phyloP scores from a whole-genome alignment of 2,888 invertebrate species.

The Exocentrus adspersus region DNA sequence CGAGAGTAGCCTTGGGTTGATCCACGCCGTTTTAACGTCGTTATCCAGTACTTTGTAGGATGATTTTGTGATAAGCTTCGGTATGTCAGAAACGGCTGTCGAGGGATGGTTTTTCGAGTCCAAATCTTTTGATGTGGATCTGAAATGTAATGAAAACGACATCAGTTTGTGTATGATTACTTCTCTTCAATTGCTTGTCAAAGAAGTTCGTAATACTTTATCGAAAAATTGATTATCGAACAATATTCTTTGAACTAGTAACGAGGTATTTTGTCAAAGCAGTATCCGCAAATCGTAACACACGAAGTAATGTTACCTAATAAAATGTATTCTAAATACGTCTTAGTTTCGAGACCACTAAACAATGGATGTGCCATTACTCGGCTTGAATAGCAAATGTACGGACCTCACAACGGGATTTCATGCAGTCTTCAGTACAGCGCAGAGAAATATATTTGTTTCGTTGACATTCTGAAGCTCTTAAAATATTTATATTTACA shows the following conservation, averaged over 20 bases:
- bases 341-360: neutral
- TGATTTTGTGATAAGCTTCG: conserved; percentile 64
- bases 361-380: neutral
- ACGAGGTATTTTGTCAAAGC: too few species aligned
- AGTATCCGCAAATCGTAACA: too few species aligned
- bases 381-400: conserved; percentile 3
- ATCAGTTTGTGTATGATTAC: too few species aligned
- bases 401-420: neutral
- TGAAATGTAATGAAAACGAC: conserved; percentile 50
- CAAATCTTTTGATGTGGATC: conserved; percentile 54
- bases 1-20: conserved; percentile 69
- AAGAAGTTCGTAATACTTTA: too few species aligned
- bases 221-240: too few species aligned
- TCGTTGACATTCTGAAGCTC: neutral
- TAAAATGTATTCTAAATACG: conserved; percentile 1
- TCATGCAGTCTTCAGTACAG: neutral
- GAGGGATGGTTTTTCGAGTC: conserved; percentile 47
- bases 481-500: too few species aligned
- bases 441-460: neutral
- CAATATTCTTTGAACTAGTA: too few species aligned
- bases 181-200: too few species aligned
- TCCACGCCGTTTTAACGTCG: conserved; percentile 69
- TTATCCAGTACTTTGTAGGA: conserved; percentile 66
- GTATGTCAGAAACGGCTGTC: conserved; percentile 54
- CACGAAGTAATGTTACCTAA: too few species aligned